Evolutionary conservation across 2,888 invertebrate species (phyloP).

Genomic region (Epinotia brunnichana): DNA sequence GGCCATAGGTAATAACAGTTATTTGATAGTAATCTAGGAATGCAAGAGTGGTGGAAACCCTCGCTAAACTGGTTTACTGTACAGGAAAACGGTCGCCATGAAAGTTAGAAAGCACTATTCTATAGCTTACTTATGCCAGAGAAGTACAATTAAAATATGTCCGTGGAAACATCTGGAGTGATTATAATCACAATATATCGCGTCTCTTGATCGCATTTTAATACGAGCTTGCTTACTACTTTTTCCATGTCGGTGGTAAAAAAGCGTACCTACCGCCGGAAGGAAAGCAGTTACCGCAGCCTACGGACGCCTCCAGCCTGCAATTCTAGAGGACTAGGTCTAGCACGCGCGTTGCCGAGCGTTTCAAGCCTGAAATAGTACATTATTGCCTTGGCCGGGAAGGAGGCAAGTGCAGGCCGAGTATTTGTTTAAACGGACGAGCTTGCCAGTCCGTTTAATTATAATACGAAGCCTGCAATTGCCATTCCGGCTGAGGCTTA

Average conservation of each 20-base stretch:
- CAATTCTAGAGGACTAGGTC: too few relatives aligned
- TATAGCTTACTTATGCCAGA: slow-evolving; percentile 30
- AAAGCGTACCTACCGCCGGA: not conserved
- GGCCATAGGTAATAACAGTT: slow-evolving; percentile 12
- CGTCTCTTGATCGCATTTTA: not conserved
- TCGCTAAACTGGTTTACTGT: slow-evolving; percentile 41
- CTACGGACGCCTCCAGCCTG: not conserved
- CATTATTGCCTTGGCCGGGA: too few relatives aligned
- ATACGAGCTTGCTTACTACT: not conserved
- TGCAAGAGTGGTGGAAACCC: slow-evolving; percentile 28
- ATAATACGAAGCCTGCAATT: too few relatives aligned
- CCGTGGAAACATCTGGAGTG: not conserved
- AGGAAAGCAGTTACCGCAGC: not conserved
- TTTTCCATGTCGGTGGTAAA: not conserved
- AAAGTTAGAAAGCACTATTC: slow-evolving; percentile 50
- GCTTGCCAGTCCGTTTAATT: too few relatives aligned
- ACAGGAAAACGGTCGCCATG: slow-evolving; percentile 41
- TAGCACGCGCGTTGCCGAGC: too few relatives aligned
- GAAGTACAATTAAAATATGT: slow-evolving; percentile 30
- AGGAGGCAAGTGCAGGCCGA: too few relatives aligned
- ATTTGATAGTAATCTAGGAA: slow-evolving; percentile 36
- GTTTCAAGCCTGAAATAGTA: too few relatives aligned
- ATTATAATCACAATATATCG: not conserved
- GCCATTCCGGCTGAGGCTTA: too few relatives aligned
- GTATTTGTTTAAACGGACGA: too few relatives aligned